Percentiles rank a stretch among this genome's conserved stretches.
Conservation (phyloP, 2,888 invertebrate species). For the Epiperipatus broadwayi region DNA sequence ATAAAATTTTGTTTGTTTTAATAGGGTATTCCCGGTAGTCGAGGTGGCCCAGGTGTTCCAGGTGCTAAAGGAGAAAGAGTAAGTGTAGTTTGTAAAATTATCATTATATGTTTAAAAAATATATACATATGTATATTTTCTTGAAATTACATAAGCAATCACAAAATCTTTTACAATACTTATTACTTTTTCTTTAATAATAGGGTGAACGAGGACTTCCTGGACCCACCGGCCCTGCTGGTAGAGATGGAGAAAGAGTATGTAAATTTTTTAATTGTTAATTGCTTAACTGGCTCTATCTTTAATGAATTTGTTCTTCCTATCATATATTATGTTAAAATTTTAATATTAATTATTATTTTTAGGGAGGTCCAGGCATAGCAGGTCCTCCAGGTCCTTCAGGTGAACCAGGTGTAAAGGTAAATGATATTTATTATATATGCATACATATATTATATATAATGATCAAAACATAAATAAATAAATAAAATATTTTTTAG, state of each 20-base stretch:
- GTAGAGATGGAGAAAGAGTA: conserved; percentile 52
- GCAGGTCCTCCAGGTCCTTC: conserved; percentile 48
- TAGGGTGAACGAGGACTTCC: conserved; percentile 45
- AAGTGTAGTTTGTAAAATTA: no score
- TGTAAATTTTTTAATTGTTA: conserved; percentile 7
- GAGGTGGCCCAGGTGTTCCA: conserved; percentile 43
- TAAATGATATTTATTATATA: no score
- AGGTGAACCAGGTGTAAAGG: conserved; percentile 49
- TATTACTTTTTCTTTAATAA: no score
- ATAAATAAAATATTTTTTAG: no score
- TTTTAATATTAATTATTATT: no score
- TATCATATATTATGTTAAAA: conserved; percentile 5
- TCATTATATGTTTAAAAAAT: no score
- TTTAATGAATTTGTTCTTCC: conserved; percentile 7
- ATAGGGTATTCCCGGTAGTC: conserved; percentile 44
- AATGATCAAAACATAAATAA: no score
- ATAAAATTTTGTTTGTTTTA: neutral
- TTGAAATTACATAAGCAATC: no score
- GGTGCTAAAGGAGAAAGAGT: conserved; percentile 63
- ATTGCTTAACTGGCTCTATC: neutral
- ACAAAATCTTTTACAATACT: no score
- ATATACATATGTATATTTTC: no score
- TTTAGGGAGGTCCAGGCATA: conserved; percentile 45
- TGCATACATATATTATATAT: no score
- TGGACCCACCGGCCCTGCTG: conserved; percentile 53